These are phyloP conservation scores for Oncorhynchus kisutch DNA, from an alignment of 2,113 vertebrate genomes.

Conservation along the genomic window DNA sequence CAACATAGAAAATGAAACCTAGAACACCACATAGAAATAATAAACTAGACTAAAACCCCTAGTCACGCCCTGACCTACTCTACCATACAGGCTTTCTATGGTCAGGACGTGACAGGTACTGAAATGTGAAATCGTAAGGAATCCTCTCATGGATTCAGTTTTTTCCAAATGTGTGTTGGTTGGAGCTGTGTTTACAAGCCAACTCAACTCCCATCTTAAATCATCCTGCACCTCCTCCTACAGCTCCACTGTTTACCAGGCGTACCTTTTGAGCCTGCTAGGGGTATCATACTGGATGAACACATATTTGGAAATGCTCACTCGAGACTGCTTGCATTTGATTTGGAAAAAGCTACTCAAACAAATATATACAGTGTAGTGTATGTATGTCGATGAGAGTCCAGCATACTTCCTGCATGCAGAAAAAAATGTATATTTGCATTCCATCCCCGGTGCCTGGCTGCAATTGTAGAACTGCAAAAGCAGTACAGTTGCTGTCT, in stretches of 20 bases:
- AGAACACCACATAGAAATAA: too few relatives aligned
- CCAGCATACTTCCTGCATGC: background rate
- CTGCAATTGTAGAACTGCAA: background rate
- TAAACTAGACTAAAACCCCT: too few relatives aligned
- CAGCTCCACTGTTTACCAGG: background rate
- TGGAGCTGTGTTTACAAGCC: slow-evolving; percentile 9
- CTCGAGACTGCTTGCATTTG: background rate
- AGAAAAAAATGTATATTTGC: background rate
- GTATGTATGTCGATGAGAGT: background rate
- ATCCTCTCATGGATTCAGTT: background rate
- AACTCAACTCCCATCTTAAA: background rate
- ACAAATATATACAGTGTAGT: background rate
- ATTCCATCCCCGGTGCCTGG: background rate
- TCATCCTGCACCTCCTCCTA: background rate
- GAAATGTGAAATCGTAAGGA: background rate
- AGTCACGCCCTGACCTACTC: too few relatives aligned
- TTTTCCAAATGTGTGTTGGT: background rate
- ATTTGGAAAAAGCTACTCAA: background rate
- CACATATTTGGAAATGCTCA: slow-evolving; percentile 2
- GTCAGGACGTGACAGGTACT: background rate
- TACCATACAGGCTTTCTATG: too few relatives aligned
- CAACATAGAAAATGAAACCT: too few relatives aligned
- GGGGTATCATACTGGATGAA: background rate
- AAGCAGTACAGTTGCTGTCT: too few relatives aligned
- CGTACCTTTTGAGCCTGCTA: background rate